These are phyloP conservation scores for Iselma pallidipennis DNA, from an alignment of 2,888 invertebrate species.

Conservation along the genomic window DNA sequence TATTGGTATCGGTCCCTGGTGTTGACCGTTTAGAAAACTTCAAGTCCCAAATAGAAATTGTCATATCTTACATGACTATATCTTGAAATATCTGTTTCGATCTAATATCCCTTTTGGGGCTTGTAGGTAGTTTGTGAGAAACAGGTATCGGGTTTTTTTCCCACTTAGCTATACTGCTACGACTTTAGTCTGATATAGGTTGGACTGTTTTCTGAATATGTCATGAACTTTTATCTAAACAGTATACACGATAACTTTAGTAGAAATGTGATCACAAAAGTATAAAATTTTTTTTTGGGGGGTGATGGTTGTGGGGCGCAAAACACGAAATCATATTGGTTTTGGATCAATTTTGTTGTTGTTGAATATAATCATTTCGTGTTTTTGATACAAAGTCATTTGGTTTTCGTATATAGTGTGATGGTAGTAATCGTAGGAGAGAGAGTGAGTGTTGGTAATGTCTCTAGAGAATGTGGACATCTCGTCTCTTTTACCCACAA, in stretches of 20 bases:
- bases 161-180: no score
- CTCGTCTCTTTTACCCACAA: background rate
- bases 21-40: background rate
- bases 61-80: constrained; percentile 20
- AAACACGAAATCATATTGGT: background rate
- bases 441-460: background rate
- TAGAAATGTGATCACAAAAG: no score
- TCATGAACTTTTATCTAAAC: constrained; percentile 45
- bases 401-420: no score
- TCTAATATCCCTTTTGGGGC: background rate
- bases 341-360: background rate
- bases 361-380: no score
- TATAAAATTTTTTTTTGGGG: no score
- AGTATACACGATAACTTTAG: no score
- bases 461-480: background rate
- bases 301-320: no score
- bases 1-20: background rate
- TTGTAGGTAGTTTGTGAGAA: background rate
- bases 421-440: background rate
- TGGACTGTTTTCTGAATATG: constrained; percentile 48
- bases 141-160: background rate
- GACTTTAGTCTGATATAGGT: constrained; percentile 44
- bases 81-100: constrained; percentile 23
- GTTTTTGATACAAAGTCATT: no score
- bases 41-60: constrained; percentile 13